Conservation (phyloP, 2,888 invertebrate genomes). For the Salpingus planirostris region DNA sequence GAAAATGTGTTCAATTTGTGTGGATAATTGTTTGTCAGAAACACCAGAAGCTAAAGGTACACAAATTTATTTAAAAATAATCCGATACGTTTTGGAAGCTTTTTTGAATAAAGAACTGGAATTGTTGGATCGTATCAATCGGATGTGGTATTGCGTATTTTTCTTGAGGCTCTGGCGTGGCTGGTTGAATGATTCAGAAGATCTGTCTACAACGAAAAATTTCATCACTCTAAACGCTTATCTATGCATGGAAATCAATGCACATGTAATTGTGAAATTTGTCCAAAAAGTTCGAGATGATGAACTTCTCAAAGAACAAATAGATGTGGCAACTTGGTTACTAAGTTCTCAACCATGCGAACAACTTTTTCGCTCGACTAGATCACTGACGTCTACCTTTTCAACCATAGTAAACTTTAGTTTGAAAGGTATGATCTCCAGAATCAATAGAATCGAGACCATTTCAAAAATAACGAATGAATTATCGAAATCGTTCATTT, state of each 20-base stretch:
- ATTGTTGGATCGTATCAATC: background rate
- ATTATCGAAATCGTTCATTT: background rate
- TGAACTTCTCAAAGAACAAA: background rate
- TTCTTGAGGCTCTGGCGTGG: background rate
- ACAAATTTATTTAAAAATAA: background rate
- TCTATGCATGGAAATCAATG: background rate
- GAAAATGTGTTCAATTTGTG: too few relatives aligned
- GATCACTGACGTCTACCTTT: background rate
- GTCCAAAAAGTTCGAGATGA: background rate
- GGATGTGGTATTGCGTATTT: background rate
- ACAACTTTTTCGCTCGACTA: background rate
- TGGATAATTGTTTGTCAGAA: too few relatives aligned
- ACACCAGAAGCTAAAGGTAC: background rate
- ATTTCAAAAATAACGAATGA: background rate
- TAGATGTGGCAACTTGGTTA: background rate
- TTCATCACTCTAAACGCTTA: background rate
- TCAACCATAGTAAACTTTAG: background rate
- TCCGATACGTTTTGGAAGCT: background rate
- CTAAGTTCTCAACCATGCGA: background rate
- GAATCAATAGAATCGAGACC: background rate
- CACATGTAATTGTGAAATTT: background rate
- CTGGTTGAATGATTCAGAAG: background rate
- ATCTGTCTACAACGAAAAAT: background rate
- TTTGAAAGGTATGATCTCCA: background rate
- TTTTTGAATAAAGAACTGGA: background rate